Percentiles rank a stretch among this genome's conserved stretches.
These are phyloP conservation scores for Anarhynchus alexandrinus DNA, from an alignment of 2,113 vertebrate species.

Conservation along the genomic window DNA sequence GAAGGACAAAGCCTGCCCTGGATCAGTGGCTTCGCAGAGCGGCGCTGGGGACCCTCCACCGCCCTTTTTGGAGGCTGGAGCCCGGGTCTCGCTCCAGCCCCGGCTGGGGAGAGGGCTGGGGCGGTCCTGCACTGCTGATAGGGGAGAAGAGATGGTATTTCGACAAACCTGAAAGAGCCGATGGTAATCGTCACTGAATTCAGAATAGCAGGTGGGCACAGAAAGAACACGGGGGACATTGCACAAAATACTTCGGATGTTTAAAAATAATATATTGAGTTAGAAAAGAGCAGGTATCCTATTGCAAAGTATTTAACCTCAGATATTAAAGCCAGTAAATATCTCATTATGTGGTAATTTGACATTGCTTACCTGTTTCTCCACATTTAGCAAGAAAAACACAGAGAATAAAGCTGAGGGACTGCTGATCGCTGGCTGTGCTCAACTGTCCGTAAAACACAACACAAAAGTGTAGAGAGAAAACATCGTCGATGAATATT, in stretches of 20 bases:
- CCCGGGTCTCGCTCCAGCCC: background rate
- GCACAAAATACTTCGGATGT: background rate
- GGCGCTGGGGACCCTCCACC: background rate
- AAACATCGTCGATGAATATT: accelerated
- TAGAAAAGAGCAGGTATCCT: background rate
- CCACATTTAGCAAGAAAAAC: background rate
- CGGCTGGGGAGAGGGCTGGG: background rate
- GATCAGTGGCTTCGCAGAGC: background rate
- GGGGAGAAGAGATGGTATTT: background rate
- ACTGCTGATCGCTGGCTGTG: background rate
- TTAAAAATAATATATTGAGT: accelerated
- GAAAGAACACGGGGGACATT: no score
- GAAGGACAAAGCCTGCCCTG: background rate
- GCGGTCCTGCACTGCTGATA: accelerated
- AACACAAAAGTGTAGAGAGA: accelerated
- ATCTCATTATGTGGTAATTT: background rate
- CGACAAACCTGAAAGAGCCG: background rate
- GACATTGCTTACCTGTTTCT: background rate
- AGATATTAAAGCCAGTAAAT: background rate
- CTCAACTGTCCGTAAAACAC: accelerated
- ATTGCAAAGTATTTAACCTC: no score
- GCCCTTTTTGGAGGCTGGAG: background rate
- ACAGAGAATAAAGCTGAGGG: background rate
- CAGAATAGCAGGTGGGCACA: background rate
- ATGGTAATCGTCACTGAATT: background rate